Percentiles rank a stretch among this genome's conserved stretches.
Conservation (phyloP, 2,888 invertebrate species). For the Epinotia bilunana region DNA sequence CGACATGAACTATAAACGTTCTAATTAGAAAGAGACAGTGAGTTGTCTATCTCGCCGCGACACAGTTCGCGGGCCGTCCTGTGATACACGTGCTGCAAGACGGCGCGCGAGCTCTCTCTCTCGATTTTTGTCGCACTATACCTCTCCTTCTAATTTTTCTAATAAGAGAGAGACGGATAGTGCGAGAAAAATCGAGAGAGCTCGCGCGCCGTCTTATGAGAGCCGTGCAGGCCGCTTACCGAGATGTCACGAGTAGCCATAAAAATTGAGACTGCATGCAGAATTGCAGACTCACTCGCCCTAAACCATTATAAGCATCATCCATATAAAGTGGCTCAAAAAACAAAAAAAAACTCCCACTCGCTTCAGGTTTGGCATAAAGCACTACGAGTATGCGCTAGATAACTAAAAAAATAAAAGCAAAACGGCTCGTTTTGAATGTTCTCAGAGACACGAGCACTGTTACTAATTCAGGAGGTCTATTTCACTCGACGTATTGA, state of each 20-base stretch:
- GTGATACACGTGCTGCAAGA: too few species aligned
- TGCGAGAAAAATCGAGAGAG: too few species aligned
- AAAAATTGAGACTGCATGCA: background rate
- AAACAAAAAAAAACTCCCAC: background rate
- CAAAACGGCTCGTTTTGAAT: constrained; percentile 20
- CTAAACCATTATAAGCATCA: background rate
- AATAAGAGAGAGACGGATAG: too few species aligned
- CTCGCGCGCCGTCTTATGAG: too few species aligned
- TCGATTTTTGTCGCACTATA: too few species aligned
- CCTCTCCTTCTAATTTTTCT: too few species aligned
- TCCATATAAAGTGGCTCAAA: background rate
- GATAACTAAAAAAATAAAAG: constrained; percentile 14
- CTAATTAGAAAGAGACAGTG: too few species aligned
- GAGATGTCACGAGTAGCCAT: background rate
- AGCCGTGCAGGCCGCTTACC: too few species aligned
- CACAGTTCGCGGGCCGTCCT: too few species aligned
- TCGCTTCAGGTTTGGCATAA: background rate
- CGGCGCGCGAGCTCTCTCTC: too few species aligned
- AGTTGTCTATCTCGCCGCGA: too few species aligned
- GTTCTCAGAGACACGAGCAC: constrained; percentile 14
- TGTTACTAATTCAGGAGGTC: constrained; percentile 28
- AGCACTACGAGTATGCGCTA: background rate
- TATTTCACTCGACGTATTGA: background rate
- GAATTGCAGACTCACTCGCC: background rate
- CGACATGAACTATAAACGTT: too few species aligned